Evolutionary conservation across 2,797 vertebrate genomes (phyloP), one percentile per base, ranked within the genome.

Genomic region (Lepidocolaptes lacrymiger): DNA sequence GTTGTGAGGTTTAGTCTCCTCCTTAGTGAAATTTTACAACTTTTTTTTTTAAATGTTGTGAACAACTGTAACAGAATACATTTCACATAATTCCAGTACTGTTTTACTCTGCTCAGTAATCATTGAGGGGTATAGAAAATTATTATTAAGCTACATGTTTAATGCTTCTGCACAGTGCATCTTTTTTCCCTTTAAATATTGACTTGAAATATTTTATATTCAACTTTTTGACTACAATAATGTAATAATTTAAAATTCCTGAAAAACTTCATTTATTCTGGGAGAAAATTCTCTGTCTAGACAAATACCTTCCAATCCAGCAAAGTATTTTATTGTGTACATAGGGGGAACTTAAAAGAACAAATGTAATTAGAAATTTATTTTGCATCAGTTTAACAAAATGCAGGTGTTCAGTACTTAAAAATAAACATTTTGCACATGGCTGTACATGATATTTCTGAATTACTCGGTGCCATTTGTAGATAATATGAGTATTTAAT

Each of bases 41-140:
- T 9, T 21, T 48, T 32, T 14, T 5, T 15, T 2, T 6, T 5
- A 48, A 30, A 9, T 3, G 2, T 67, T 64, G 30, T 13, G 3
- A 26, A 12, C 3, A 48, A 19, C 51, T 68, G 24, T 63, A 39
- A 64, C 10, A 61, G 12, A 88, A 55, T 37, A 24, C 32, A 34
- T 22, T 74, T 37, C 46, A 48, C 34, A 61, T 58, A 88, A 54
- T n/a, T 71, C 51, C 46, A 41, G 34, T n/a, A 11, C 15, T 48
- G 21, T 39, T 63, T 75, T 86, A 41, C 21, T 34, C 32, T 72
- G 17, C 27, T 72, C 39, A 64, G 24, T 54, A 69, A 64, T 58
- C 43, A 22, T 5, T 49, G 11, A 27, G 14, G 22, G 4, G 26
- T 62, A 32, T 2, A 63, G 51, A 78, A 55, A 83, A 49, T 34